These are phyloP conservation scores for Lasioglossum morio DNA, from an alignment of 2,888 invertebrate genomes.

Conservation along the genomic window DNA sequence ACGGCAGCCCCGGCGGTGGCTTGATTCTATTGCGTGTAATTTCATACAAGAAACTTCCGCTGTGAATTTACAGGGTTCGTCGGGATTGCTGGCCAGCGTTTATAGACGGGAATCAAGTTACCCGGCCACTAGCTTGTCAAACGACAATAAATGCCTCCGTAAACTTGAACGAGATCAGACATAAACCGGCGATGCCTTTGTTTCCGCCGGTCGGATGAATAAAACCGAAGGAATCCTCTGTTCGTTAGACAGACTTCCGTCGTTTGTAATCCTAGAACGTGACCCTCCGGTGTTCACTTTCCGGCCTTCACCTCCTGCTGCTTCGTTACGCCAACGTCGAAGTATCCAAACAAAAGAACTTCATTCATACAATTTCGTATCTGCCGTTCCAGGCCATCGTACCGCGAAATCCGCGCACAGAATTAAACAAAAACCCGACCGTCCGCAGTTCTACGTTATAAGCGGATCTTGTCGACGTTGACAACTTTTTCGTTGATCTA, in stretches of 20 bases:
- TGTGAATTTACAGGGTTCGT: slow-evolving; percentile 18
- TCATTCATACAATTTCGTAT: neutral
- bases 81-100: slow-evolving; percentile 21
- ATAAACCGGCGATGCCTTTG: slow-evolving; percentile 11
- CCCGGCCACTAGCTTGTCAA: slow-evolving; percentile 29
- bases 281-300: neutral
- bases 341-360: slow-evolving; percentile 17
- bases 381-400: neutral
- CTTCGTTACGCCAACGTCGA: slow-evolving; percentile 1
- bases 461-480: neutral
- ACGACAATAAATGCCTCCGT: slow-evolving; percentile 68
- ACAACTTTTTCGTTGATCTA: neutral
- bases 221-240: neutral
- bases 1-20: slow-evolving; percentile 4
- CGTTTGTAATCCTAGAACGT: neutral
- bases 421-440: neutral
- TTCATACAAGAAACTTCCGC: slow-evolving; percentile 25
- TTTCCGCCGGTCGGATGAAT: neutral
- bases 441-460: neutral
- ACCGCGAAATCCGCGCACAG: neutral
- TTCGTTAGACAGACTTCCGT: slow-evolving; percentile 5
- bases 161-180: slow-evolving; percentile 69
- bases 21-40: slow-evolving; percentile 32
- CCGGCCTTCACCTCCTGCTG: neutral
- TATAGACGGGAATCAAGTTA: slow-evolving; percentile 30